Conservation (phyloP, 2,113 vertebrate genomes). For the Motacilla tschutschensis region DNA sequence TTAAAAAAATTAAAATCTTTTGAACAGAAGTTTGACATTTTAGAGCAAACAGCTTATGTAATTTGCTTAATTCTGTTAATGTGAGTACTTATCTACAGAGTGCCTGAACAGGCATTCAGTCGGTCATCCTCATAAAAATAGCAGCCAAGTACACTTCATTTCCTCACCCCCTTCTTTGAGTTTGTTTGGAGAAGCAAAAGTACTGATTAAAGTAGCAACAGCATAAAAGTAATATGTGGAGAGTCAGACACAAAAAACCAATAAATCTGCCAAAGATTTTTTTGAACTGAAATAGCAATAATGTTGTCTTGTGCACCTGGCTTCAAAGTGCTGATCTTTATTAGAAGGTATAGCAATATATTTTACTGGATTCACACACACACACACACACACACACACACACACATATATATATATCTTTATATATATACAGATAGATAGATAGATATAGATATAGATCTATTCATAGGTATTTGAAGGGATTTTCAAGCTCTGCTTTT, state of each 20-base stretch:
- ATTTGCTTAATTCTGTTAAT: conserved; percentile 37
- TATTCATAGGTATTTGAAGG: neutral
- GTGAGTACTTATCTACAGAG: neutral
- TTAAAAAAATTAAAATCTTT: neutral
- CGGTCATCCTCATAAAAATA: conserved; percentile 28
- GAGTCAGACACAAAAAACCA: conserved; percentile 34
- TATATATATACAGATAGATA: neutral
- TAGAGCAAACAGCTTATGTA: conserved; percentile 21
- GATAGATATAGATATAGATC: neutral
- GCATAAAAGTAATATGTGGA: conserved; percentile 48
- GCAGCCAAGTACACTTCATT: neutral
- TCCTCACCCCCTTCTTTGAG: neutral
- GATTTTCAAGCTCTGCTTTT: conserved; percentile 29
- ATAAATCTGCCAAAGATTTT: conserved; percentile 45
- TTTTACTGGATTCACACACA: neutral
- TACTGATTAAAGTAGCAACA: neutral
- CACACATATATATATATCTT: neutral
- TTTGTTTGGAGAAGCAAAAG: conserved; percentile 44
- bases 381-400: neutral
- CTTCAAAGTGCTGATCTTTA: conserved; percentile 52
- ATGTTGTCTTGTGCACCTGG: conserved; percentile 40
- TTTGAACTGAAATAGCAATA: conserved; percentile 55
- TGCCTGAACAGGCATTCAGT: neutral
- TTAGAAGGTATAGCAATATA: conserved; percentile 53
- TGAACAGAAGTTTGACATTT: conserved; percentile 9